Conservation (phyloP, 2,113 vertebrate species). For the Erythrocercus mccallii region DNA sequence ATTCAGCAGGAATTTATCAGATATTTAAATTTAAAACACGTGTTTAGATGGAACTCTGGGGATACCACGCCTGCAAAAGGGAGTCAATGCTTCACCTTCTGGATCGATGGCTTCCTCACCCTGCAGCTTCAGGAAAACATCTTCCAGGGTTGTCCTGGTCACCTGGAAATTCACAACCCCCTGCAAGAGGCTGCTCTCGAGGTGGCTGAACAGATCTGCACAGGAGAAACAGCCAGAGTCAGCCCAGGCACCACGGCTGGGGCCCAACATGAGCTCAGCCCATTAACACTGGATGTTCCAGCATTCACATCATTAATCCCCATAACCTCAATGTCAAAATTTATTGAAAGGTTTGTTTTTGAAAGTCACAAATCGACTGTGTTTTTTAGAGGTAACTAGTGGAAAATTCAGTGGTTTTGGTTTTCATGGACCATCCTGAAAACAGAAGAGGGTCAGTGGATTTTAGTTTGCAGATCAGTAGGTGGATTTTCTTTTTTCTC, state of each 20-base stretch:
- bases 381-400: accelerated
- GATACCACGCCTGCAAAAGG: accelerated
- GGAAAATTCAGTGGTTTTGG: neutral
- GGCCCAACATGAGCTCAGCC: neutral
- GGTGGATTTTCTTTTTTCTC: neutral
- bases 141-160: slow-evolving; percentile 89
- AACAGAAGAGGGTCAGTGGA: neutral
- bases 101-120: slow-evolving; percentile 75
- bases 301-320: neutral
- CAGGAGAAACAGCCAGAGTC: neutral
- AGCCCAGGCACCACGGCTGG: neutral
- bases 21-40: neutral
- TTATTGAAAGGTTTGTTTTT: too few relatives aligned
- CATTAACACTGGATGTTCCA: accelerated
- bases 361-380: neutral
- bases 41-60: accelerated
- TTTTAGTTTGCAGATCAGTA: neutral
- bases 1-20: neutral
- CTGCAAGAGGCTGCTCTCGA: slow-evolving; percentile 75
- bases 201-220: slow-evolving; percentile 83
- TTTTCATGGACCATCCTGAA: neutral
- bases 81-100: slow-evolving; percentile 69
- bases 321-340: neutral
- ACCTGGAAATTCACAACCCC: slow-evolving; percentile 85
- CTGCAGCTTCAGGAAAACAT: slow-evolving; percentile 91